Conservation (phyloP, 2,888 invertebrate genomes). For the Mythimna lalbum region DNA sequence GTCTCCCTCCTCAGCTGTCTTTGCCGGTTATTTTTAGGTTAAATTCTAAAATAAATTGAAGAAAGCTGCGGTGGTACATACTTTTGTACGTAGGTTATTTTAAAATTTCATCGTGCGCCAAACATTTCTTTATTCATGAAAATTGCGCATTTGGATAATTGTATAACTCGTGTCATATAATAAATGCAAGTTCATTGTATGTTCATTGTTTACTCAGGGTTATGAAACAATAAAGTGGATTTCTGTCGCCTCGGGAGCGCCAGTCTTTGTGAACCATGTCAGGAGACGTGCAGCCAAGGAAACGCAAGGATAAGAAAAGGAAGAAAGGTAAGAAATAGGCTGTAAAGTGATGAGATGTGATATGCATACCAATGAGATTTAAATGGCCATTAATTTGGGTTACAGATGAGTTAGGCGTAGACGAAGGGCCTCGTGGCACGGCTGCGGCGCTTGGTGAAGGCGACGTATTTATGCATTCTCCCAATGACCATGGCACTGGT, state of each 20-base stretch:
- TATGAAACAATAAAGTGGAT: slow-evolving; percentile 87
- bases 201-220: slow-evolving; percentile 87
- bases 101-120: slow-evolving; percentile 85
- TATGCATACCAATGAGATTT: slow-evolving; percentile 37
- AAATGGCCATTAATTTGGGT: slow-evolving; percentile 53
- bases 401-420: slow-evolving; percentile 87
- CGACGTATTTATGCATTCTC: slow-evolving; percentile 94
- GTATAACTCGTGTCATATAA: slow-evolving; percentile 66
- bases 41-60: slow-evolving; percentile 89
- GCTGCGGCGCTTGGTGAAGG: slow-evolving; percentile 90
- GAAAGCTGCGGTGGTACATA: slow-evolving; percentile 82
- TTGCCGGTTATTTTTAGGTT: slow-evolving; percentile 90
- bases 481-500: slow-evolving; percentile 94
- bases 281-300: slow-evolving; percentile 96
- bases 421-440: slow-evolving; percentile 85
- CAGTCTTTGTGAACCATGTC: slow-evolving; percentile 92
- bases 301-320: slow-evolving; percentile 95
- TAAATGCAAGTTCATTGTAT: slow-evolving; percentile 77
- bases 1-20: slow-evolving; percentile 86
- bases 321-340: slow-evolving; percentile 92
- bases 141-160: slow-evolving; percentile 86
- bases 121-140: slow-evolving; percentile 79
- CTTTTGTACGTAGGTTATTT: slow-evolving; percentile 87
- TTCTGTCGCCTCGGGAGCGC: slow-evolving; percentile 84
- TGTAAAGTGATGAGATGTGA: slow-evolving; percentile 30